Conservation (phyloP, 2,797 vertebrate genomes). For the Synanceia verrucosa region DNA sequence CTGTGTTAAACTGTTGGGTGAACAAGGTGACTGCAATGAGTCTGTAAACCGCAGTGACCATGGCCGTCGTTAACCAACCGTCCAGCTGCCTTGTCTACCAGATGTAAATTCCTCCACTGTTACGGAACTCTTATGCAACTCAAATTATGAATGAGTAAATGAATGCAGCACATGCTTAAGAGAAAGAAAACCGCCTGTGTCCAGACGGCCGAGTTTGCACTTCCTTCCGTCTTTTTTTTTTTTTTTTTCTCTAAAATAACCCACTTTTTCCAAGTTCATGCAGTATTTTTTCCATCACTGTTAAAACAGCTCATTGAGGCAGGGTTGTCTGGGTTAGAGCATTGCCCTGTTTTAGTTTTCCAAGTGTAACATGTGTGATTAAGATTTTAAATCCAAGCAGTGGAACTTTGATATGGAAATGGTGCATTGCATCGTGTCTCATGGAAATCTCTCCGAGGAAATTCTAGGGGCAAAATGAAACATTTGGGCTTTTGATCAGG, state of each 20-base stretch:
- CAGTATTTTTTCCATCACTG: conserved; percentile 80
- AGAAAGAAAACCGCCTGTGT: conserved; percentile 68
- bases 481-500: conserved; percentile 12
- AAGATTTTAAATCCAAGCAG: conserved; percentile 58
- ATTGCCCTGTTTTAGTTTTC: conserved; percentile 66
- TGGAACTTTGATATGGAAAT: conserved; percentile 74
- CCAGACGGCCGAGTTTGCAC: conserved; percentile 75
- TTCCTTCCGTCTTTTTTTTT: conserved; percentile 61
- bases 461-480: conserved; percentile 45
- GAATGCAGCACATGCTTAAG: conserved; percentile 48
- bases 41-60: conserved; percentile 47
- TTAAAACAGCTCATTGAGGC: conserved; percentile 71
- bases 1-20: conserved; percentile 15
- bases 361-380: conserved; percentile 70
- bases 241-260: conserved; percentile 50
- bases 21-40: conserved; percentile 49
- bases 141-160: conserved; percentile 79
- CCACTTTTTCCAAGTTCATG: conserved; percentile 73
- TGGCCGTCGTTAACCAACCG: conserved; percentile 41
- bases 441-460: conserved; percentile 60
- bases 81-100: conserved; percentile 59
- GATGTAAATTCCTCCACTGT: conserved; percentile 79
- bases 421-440: conserved; percentile 39
- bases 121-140: conserved; percentile 75
- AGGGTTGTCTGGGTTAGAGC: conserved; percentile 74